Base-by-base conservation (phyloP, 2,797 vertebrate genomes). In the Sylvilagus floridanus region DNA sequence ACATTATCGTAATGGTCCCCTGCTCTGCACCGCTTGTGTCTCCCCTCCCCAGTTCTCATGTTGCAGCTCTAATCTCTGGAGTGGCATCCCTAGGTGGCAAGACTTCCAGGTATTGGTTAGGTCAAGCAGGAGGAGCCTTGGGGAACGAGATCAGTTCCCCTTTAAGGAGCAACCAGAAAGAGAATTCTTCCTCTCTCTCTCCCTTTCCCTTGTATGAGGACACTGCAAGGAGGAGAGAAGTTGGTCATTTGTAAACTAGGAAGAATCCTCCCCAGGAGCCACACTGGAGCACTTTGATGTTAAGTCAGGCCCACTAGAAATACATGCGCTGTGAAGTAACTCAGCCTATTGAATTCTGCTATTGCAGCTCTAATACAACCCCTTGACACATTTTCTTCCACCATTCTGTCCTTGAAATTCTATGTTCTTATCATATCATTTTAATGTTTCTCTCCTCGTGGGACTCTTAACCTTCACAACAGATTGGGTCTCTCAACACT, bases 401-500 rank as follows among this genome's bases (percentile, higher is more conserved):
- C 1, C 4, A 16, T 9, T 11, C 32, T 63, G 6, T 81, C 30
- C 52, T n/a, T 14, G 16, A n/a, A 37, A 60, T 8, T 1, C 3
- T 32, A 13, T 12, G 30, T 65, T 81, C 52, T 35, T 12, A 26
- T 50, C 2, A 1, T 60, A 73, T 13, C 5, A 2, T 30, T 54
- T 32, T 52, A 52, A 47, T 0, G 0, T 0, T 19, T 10, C 28
- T 8, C 7, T 35, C 54, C 28, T 19, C 1, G 9, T 1, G 16
- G 47, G 26, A 7, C 3, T 24, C 47, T 72, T 42, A 21, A 66
- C 52, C 37, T 13, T 62, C 54, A 62, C 11, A 35, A 4, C n/a
- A 37, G 72, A 13, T 22, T 47, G 30, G 0, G 26, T 57, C 17
- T 10, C 62, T 68, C 3, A 78, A 12, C 62, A 77, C 32, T 35